These are phyloP conservation scores for Diplazon laetatorius DNA, from an alignment of 2,888 invertebrate species.

Conservation along the genomic window DNA sequence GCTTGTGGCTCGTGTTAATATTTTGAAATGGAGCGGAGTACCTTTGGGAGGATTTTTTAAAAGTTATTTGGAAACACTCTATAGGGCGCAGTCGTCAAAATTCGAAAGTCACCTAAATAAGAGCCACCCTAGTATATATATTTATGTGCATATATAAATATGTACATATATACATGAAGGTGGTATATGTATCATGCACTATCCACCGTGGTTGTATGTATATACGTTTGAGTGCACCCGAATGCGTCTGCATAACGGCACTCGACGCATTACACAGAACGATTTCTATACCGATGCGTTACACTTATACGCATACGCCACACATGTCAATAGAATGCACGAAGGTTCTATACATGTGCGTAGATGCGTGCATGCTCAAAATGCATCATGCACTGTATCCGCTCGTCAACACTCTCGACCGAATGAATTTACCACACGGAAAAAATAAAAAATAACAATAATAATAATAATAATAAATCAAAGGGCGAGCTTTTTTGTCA, in stretches of 20 bases:
- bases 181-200: not conserved
- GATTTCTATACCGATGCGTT: slow-evolving; percentile 35
- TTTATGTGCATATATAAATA: too few species aligned
- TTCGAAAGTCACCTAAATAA: too few species aligned
- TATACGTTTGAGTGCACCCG: slow-evolving; percentile 12
- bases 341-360: not conserved
- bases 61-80: too few species aligned
- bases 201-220: not conserved
- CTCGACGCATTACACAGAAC: slow-evolving; percentile 43
- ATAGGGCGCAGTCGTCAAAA: too few species aligned
- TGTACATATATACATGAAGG: not conserved
- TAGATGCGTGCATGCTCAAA: slow-evolving; percentile 28
- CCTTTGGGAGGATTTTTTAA: too few species aligned
- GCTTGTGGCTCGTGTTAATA: too few species aligned
- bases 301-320: slow-evolving; percentile 19
- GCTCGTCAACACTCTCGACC: slow-evolving; percentile 2
- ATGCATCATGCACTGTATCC: slow-evolving; percentile 22
- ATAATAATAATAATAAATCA: not conserved
- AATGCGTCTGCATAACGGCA: slow-evolving; percentile 41
- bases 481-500: not conserved
- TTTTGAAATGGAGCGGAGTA: too few species aligned
- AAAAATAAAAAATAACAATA: not conserved
- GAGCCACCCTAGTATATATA: too few species aligned
- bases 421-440: not conserved
- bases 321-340: not conserved